Base-by-base conservation (phyloP, 2,888 invertebrate species). In the Harpalus rubripes region DNA sequence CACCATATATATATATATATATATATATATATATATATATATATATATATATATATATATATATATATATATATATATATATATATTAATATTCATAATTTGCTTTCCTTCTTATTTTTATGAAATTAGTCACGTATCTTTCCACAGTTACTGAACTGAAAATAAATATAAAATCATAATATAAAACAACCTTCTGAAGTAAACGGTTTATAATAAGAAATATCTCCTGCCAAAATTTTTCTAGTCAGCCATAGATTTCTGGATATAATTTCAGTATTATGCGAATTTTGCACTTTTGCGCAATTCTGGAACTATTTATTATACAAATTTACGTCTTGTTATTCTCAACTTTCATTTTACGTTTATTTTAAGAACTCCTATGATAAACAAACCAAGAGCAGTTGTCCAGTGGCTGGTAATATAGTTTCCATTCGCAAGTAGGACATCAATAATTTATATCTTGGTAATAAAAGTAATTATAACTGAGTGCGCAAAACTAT, bases 141-240 rank as follows among this genome's bases (percentile, higher is more conserved):
- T 32, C 65, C n/a, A 32, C 6, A 18, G 56, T 78, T 78, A 56
- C 78, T 18, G 56, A 12, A 56, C 18, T 78, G 56, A 78, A 78
- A 78, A 76, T 76, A 44, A 18, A 52, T 76, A 52, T 15, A 76
- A 7, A 76, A 41, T 52, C 10, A 76, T 44, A 15, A 26, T 52
- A 76, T 44, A 76, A 22, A 44, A 63, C 26, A 63, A 63, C 26
- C 26, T 63, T 63, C 12, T 26, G 15, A 26, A 68, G 15, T 39
- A 68, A 68, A 68, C 26, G 68, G 39, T 68, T 68, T 68, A 68
- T 68, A 68, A 68, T 39, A 68, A 68, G 68, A 39, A 63, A n/a
- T 15, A n/a, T 39, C 26, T 39, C 15, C 15, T 39, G 68, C 68
- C 68, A 68, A 39, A 68, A 32, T 15, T 39, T 68, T 39, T 68